Conservation (phyloP, 2,888 invertebrate genomes). For the Orthosia gracilis region DNA sequence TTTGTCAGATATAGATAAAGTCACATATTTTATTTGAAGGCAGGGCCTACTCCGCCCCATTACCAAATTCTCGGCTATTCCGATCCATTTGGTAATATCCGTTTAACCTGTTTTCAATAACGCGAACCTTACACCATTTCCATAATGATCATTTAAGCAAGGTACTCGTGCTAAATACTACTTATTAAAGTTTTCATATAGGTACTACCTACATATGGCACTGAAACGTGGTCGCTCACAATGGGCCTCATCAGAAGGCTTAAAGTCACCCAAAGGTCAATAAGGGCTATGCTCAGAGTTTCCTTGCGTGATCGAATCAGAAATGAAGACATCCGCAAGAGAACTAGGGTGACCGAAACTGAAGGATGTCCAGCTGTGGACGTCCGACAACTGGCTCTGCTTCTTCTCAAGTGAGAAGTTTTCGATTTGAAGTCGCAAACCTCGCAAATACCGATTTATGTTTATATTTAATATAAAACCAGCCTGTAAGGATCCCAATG, state of each 20-base stretch:
- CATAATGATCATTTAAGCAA: constrained; percentile 43
- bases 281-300: too few species aligned
- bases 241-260: too few species aligned
- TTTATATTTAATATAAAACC: too few species aligned
- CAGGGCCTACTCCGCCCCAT: constrained; percentile 39
- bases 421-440: neutral
- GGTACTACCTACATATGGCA: too few species aligned
- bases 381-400: neutral
- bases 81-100: constrained; percentile 67
- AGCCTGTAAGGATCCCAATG: too few species aligned
- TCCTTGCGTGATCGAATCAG: too few species aligned
- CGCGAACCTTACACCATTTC: constrained; percentile 60
- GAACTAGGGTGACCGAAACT: too few species aligned
- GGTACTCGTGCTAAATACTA: constrained; percentile 36
- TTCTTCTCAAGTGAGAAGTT: neutral
- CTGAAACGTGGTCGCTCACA: too few species aligned
- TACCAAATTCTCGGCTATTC: constrained; percentile 59
- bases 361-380: too few species aligned
- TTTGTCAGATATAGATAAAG: constrained; percentile 34
- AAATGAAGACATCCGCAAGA: too few species aligned
- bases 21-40: constrained; percentile 46
- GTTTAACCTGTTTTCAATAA: constrained; percentile 67
- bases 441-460: neutral
- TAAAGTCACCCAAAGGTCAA: too few species aligned
- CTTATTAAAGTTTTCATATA: constrained; percentile 46